Base-by-base conservation (phyloP, 2,888 invertebrate species). In the Odontomyia ornata region DNA sequence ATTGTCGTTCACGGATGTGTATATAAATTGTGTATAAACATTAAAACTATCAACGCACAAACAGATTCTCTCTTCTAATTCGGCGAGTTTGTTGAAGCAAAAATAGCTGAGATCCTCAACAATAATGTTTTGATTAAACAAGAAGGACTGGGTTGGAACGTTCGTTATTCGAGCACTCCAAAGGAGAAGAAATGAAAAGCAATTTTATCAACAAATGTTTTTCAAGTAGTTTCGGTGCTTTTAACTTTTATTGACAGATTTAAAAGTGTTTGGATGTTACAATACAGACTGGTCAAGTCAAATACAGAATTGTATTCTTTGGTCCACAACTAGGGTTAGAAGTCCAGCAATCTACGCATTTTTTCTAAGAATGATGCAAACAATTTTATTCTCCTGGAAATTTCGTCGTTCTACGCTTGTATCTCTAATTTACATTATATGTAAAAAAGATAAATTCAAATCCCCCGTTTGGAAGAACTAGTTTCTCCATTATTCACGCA, bases 181-280 rank as follows among this genome's bases (percentile, higher is more conserved):
- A 15, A 7, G 15, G 11, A 15, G 15, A 52, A 15, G 4, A 18
- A 18, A 15, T 7, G 11, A 15, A 52, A 15, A 4, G 28, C 27
- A 11, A 60, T 73, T 25, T 73, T 60, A 60, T 23, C 15, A 46
- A 69, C 36, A 69, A 57, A 27, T 47, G 21, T 27, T 69, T 69
- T 47, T 72, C 56, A 72, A 72, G 72, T 72, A 73, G 60, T 57
- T 57, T 60, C 36, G 27, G 21, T 60, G 73, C 57, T 73, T 60
- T 73, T 60, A 73, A 43, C 73, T 73, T 73, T 73, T 73, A 73
- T 73, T 57, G 57, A 73, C 73, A 36, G 57, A 60, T 27, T 73
- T 69, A 47, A 69, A 69, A 69, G 69, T 69, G 18, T 72, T 52
- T 72, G 28, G 36, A 36, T 30, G 65, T 36, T 18, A 30, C 30